Conservation (phyloP, 2,113 vertebrate genomes). For the Neoarius graeffei region DNA sequence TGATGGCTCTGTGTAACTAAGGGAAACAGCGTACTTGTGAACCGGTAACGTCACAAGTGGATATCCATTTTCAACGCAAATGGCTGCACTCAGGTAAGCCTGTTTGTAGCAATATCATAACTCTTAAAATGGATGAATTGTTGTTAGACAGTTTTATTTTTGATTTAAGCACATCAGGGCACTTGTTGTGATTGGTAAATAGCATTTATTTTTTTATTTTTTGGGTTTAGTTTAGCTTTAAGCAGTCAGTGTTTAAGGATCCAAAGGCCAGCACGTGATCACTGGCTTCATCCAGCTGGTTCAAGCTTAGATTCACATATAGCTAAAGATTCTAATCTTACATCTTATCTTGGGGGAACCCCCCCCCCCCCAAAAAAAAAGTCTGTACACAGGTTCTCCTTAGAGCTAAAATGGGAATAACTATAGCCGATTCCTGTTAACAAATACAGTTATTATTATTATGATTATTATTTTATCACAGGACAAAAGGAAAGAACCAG, state of each 20-base stretch:
- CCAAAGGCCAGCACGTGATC: neutral
- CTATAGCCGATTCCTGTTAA: neutral
- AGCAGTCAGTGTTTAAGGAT: neutral
- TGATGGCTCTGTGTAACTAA: too few relatives aligned
- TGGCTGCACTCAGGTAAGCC: too few relatives aligned
- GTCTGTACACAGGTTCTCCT: neutral
- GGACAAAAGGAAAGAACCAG: neutral
- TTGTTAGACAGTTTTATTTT: too few relatives aligned
- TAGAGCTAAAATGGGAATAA: neutral
- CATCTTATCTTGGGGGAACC: neutral
- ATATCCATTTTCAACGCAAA: too few relatives aligned
- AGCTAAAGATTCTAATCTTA: neutral
- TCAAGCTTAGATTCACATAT: neutral
- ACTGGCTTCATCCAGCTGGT: neutral
- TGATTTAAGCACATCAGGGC: too few relatives aligned
- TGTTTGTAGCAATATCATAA: too few relatives aligned
- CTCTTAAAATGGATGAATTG: too few relatives aligned
- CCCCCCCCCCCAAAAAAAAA: neutral
- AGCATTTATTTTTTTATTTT: too few relatives aligned
- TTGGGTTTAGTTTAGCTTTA: too few relatives aligned
- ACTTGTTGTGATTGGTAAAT: too few relatives aligned
- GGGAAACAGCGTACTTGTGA: too few relatives aligned
- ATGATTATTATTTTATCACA: neutral
- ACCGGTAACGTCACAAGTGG: too few relatives aligned
- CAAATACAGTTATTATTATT: neutral